phyloP scores from a whole-genome alignment of 1,140 invertebrate genomes.

The Tribolium castaneum region DNA sequence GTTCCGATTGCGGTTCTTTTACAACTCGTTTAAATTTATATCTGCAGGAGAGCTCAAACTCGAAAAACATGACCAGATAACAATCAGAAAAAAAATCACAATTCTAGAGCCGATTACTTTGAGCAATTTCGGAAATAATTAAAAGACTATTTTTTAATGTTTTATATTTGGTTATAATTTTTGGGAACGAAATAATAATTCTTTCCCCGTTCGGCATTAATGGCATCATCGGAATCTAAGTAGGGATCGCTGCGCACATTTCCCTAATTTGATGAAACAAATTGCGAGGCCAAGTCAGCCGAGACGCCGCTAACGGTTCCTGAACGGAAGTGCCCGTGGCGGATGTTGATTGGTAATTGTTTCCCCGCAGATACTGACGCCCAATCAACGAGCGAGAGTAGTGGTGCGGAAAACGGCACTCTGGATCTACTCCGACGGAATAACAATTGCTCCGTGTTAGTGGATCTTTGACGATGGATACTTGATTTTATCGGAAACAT shows the following conservation, averaged over 20 bases:
- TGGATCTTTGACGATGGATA: conserved; percentile 36
- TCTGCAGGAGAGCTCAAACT: neutral
- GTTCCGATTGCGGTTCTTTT: conserved; percentile 34
- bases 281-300: conserved; percentile 49
- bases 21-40: conserved; percentile 25
- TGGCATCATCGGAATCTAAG: conserved; percentile 51
- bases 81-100: no score
- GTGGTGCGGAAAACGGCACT: conserved; percentile 61
- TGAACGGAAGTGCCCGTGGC: conserved; percentile 50
- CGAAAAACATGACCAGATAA: neutral
- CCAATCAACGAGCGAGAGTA: conserved; percentile 60
- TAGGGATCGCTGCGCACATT: conserved; percentile 54
- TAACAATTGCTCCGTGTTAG: conserved; percentile 51
- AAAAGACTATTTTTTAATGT: neutral
- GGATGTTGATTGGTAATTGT: conserved; percentile 63
- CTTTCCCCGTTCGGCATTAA: conserved; percentile 49
- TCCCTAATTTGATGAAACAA: conserved; percentile 59
- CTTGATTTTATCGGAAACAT: conserved; percentile 34
- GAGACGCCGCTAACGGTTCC: conserved; percentile 38
- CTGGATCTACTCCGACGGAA: conserved; percentile 54
- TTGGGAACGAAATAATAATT: conserved; percentile 48
- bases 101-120: no score
- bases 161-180: no score
- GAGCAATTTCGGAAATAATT: no score
- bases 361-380: conserved; percentile 54